Conservation (phyloP, 92 coral and sea anemone genomes). For the Phenganax stokvisi region DNA sequence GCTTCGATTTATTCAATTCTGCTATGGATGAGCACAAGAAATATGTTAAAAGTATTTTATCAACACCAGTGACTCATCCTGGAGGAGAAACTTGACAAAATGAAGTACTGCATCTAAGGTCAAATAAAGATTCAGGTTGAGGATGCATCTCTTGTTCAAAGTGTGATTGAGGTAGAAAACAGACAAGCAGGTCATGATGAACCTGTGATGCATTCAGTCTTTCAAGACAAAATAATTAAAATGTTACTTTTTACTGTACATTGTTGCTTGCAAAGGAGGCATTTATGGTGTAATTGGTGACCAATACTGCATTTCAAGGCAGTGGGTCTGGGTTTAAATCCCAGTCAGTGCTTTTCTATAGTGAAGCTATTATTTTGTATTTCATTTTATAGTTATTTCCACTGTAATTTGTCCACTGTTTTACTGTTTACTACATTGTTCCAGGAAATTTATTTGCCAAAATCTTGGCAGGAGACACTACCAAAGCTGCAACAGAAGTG, state of each 20-base stretch:
- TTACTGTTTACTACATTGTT: not conserved
- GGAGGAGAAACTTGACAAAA: conserved; percentile 33
- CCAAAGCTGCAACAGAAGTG: conserved; percentile 5
- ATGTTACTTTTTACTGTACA: not conserved
- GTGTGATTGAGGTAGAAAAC: not conserved
- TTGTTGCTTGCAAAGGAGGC: conserved; percentile 1
- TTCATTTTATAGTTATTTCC: not conserved
- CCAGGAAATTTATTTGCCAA: not conserved
- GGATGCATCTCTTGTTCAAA: not conserved
- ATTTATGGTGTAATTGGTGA: not conserved
- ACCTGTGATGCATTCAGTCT: not conserved
- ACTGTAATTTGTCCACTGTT: not conserved
- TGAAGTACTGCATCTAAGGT: not conserved
- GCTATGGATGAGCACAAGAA: conserved; percentile 5
- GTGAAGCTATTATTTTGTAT: too few species aligned
- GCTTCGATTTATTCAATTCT: conserved; percentile 4
- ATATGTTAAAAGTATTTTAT: conserved; percentile 11
- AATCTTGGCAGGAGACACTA: not conserved
- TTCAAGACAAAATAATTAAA: not conserved
- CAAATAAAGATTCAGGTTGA: not conserved
- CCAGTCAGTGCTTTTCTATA: not conserved
- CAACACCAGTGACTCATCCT: conserved; percentile 9
- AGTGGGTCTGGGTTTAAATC: conserved; percentile 3
- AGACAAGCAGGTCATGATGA: not conserved
- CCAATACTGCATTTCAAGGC: not conserved